phyloP scores from a whole-genome alignment of 2,113 vertebrate species.

The Muntiacus muntjak region DNA sequence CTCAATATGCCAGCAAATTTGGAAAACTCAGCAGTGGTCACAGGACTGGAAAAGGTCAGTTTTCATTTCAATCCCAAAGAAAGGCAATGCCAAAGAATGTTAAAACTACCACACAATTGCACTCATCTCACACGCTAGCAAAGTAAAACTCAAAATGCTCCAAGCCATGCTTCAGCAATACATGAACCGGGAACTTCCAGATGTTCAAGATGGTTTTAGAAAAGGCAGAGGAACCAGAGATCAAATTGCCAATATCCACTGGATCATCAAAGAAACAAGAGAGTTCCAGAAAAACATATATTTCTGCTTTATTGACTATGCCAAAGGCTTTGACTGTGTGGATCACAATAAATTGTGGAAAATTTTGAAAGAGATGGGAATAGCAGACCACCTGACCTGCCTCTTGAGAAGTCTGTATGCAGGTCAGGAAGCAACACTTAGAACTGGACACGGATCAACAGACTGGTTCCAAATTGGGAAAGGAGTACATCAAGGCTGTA shows the following conservation, averaged over 20 bases:
- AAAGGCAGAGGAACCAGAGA: background rate
- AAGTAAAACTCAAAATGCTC: background rate
- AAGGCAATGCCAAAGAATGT: too few species aligned
- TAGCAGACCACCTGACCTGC: background rate
- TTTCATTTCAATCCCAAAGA: too few species aligned
- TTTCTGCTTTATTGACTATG: background rate
- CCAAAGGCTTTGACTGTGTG: background rate
- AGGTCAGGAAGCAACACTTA: background rate
- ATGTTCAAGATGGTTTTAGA: background rate
- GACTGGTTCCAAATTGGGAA: background rate
- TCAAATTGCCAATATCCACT: background rate
- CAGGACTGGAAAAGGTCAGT: too few species aligned
- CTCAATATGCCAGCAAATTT: too few species aligned
- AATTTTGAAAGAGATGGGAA: background rate
- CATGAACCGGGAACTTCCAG: fast-evolving
- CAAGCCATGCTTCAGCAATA: background rate
- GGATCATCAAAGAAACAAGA: background rate
- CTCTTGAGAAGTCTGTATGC: background rate
- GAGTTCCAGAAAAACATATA: background rate
- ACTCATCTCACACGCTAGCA: background rate
- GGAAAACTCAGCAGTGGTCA: too few species aligned
- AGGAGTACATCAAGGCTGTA: background rate
- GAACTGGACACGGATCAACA: background rate
- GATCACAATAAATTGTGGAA: background rate
- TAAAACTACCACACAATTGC: background rate